These are phyloP conservation scores for Panthera tigris DNA, from an alignment of 2,113 vertebrate species.

Conservation along the genomic window DNA sequence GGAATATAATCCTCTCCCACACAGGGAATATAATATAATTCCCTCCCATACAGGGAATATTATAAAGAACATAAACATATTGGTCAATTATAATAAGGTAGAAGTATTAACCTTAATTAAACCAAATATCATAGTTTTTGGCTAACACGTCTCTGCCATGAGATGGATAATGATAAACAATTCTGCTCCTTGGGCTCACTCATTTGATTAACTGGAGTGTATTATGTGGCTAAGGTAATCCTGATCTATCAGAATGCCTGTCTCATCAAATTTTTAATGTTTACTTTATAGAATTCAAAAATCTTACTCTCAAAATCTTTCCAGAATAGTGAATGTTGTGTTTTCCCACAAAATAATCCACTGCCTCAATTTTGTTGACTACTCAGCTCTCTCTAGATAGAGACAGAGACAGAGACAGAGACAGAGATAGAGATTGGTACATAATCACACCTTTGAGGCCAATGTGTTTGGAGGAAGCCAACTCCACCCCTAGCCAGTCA, in stretches of 20 bases:
- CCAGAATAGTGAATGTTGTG: background rate
- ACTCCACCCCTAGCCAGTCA: background rate
- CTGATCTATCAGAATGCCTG: background rate
- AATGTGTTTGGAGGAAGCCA: background rate
- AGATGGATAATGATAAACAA: background rate
- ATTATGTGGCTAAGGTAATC: background rate
- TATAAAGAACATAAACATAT: slow-evolving; percentile 57
- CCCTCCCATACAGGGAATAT: background rate
- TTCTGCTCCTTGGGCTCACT: background rate
- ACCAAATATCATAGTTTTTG: slow-evolving; percentile 18
- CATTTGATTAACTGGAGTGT: slow-evolving; percentile 12
- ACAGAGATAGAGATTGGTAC: background rate
- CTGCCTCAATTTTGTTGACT: background rate
- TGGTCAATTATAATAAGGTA: slow-evolving; percentile 17
- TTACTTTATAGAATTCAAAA: background rate
- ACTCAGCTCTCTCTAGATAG: background rate
- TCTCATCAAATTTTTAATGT: slow-evolving; percentile 35
- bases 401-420: too few species aligned
- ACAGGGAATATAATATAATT: too few species aligned
- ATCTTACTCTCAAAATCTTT: background rate
- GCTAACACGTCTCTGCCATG: background rate
- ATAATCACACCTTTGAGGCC: background rate
- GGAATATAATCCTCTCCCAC: background rate
- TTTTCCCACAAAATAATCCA: slow-evolving; percentile 25
- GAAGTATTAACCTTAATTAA: slow-evolving; percentile 42